Conservation (phyloP, 1,140 invertebrate species). For the Batillaria attramentaria region DNA sequence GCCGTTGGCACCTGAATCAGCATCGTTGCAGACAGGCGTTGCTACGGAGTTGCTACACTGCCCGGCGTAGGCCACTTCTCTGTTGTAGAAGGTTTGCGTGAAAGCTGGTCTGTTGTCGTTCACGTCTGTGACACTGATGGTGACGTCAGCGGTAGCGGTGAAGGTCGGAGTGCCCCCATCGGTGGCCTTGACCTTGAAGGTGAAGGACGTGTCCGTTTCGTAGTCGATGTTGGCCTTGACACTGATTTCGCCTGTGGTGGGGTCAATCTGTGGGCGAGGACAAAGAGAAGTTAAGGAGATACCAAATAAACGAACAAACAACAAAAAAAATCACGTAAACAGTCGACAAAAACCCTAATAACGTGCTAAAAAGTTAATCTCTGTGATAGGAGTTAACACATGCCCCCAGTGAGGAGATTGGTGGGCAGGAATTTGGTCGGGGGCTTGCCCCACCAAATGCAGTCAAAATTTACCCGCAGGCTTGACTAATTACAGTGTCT, state of each 20-base stretch:
- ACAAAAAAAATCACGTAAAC: too few relatives aligned
- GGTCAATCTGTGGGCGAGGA: constrained; percentile 23
- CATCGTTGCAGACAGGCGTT: constrained; percentile 44
- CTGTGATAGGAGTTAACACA: too few relatives aligned
- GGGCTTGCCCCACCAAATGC: too few relatives aligned
- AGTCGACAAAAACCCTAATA: too few relatives aligned
- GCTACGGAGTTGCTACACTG: constrained; percentile 42
- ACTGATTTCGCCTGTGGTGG: constrained; percentile 83
- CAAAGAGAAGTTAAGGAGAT: neutral
- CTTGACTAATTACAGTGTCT: too few relatives aligned
- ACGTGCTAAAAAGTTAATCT: too few relatives aligned
- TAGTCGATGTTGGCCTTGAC: constrained; percentile 83
- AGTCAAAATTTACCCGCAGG: too few relatives aligned
- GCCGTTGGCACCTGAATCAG: constrained; percentile 79
- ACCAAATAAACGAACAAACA: too few relatives aligned
- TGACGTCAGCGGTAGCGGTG: constrained; percentile 87
- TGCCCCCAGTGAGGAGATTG: too few relatives aligned
- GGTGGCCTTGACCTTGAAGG: constrained; percentile 86
- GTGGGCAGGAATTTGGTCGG: too few relatives aligned
- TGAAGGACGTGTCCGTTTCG: constrained; percentile 85
- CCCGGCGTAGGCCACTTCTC: constrained; percentile 42
- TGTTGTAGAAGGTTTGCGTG: constrained; percentile 66
- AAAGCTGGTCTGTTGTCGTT: constrained; percentile 74
- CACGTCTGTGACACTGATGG: constrained; percentile 84
- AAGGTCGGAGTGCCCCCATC: constrained; percentile 91